Evolutionary conservation across 1,140 invertebrate genomes (phyloP).

Genomic region (Megathymus violae): DNA sequence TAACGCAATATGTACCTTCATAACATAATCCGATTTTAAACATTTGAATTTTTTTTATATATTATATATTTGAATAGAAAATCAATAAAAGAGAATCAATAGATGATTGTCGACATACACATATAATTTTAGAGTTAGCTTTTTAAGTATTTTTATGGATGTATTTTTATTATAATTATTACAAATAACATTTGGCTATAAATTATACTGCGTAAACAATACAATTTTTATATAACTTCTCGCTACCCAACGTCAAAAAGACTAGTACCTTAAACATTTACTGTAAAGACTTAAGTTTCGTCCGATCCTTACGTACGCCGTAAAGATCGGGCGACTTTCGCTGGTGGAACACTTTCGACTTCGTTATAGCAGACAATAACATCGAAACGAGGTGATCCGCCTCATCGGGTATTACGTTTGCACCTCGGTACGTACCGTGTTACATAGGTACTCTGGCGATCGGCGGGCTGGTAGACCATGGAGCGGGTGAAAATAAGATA

Average conservation of each 20-base stretch:
- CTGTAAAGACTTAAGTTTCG: not conserved
- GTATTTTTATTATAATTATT: too few species aligned
- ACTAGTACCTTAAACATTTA: conserved; percentile 17
- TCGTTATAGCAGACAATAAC: conserved; percentile 52
- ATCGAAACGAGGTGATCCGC: conserved; percentile 44
- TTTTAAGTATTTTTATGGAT: too few species aligned
- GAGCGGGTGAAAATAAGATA: not conserved
- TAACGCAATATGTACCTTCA: too few species aligned
- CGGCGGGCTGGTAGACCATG: conserved; percentile 24
- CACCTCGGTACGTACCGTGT: conserved; percentile 35
- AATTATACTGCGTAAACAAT: too few species aligned
- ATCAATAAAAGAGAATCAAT: too few species aligned
- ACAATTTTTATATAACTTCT: not conserved
- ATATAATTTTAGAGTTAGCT: too few species aligned
- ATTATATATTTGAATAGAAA: too few species aligned
- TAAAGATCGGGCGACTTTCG: conserved; percentile 55
- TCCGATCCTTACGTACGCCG: conserved; percentile 12
- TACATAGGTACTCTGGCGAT: too few species aligned
- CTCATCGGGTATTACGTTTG: conserved; percentile 47
- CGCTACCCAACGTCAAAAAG: not conserved
- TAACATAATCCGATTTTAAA: too few species aligned
- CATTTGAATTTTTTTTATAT: too few species aligned
- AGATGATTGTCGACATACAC: too few species aligned
- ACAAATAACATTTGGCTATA: too few species aligned
- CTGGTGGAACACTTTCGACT: conserved; percentile 60